These are phyloP conservation scores for Nephrotoma flavescens DNA, from an alignment of 2,888 invertebrate species.

Conservation along the genomic window DNA sequence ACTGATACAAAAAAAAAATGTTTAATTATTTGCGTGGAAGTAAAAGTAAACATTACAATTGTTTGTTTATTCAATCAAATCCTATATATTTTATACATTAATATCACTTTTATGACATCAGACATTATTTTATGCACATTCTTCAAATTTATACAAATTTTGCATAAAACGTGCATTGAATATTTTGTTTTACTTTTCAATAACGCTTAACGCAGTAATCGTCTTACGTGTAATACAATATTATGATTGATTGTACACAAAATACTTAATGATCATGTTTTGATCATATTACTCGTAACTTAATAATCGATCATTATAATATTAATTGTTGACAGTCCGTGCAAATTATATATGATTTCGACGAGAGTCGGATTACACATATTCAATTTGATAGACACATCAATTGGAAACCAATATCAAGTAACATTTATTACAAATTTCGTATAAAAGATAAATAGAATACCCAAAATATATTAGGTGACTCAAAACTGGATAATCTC, in stretches of 20 bases:
- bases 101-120: neutral
- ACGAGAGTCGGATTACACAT: neutral
- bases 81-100: neutral
- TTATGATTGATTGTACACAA: no score
- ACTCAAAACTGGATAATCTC: no score
- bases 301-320: neutral
- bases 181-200: neutral
- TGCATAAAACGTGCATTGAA: neutral
- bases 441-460: no score
- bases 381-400: no score
- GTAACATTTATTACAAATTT: no score
- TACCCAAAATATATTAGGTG: no score
- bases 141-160: neutral
- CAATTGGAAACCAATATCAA: no score
- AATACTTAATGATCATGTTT: no score
- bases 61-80: neutral
- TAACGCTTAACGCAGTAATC: neutral
- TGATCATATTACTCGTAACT: neutral
- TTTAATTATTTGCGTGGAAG: neutral
- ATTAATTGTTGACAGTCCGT: neutral
- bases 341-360: neutral
- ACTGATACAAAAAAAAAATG: neutral
- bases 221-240: neutral
- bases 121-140: neutral
- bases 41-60: neutral